These are phyloP conservation scores for Xanthia icteritia DNA, from an alignment of 2,888 invertebrate genomes.

Conservation along the genomic window DNA sequence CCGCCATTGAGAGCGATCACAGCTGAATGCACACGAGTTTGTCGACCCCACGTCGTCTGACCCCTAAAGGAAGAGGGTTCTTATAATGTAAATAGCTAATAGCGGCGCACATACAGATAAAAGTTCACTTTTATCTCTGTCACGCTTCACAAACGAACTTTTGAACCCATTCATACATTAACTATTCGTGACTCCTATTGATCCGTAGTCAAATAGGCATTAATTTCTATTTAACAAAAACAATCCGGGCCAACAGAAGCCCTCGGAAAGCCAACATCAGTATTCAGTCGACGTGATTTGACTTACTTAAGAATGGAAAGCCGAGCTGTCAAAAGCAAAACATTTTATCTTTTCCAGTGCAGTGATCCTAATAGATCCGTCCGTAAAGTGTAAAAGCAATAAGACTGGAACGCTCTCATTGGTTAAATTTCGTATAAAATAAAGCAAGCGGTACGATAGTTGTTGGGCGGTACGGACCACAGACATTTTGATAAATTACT, in stretches of 20 bases:
- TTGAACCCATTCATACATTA: conserved; percentile 72
- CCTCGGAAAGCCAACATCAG: conserved; percentile 73
- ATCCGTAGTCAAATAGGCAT: conserved; percentile 62
- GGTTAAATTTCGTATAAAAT: conserved; percentile 74
- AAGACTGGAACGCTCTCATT: conserved; percentile 75
- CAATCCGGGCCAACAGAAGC: conserved; percentile 67
- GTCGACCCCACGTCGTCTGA: conserved; percentile 83
- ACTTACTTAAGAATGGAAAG: conserved; percentile 71
- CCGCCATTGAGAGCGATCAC: conserved; percentile 71
- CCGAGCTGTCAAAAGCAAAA: conserved; percentile 76
- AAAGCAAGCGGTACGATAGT: conserved; percentile 72
- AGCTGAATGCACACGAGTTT: conserved; percentile 84
- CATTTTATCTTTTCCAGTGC: conserved; percentile 76
- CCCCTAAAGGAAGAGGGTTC: conserved; percentile 85
- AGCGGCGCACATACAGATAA: conserved; percentile 78
- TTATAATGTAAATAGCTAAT: conserved; percentile 83
- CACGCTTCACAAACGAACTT: conserved; percentile 78
- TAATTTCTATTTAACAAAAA: conserved; percentile 71
- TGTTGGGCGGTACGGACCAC: conserved; percentile 71
- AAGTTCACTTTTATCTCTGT: conserved; percentile 82
- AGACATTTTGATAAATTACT: conserved; percentile 88
- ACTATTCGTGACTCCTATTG: conserved; percentile 57
- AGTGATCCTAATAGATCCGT: conserved; percentile 79
- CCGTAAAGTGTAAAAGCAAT: conserved; percentile 78
- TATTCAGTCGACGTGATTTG: conserved; percentile 71